Conservation (phyloP, 92 coral and sea anemone genomes). For the Porites cylindrica region DNA sequence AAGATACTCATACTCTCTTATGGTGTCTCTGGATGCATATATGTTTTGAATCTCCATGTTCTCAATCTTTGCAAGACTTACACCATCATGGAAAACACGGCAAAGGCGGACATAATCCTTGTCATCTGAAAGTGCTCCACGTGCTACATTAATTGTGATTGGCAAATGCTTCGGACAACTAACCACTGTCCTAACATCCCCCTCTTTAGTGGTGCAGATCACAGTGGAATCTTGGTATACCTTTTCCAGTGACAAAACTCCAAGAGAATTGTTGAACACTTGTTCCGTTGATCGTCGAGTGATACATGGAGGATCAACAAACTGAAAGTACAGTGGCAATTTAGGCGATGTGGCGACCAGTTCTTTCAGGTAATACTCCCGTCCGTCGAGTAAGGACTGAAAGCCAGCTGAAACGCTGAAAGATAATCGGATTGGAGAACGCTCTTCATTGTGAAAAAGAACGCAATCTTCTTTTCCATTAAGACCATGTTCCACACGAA, state of each 20-base stretch:
- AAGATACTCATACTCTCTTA: conserved; percentile 79
- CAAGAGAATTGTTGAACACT: conserved; percentile 81
- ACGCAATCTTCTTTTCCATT: conserved; percentile 64
- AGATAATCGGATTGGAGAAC: conserved; percentile 71
- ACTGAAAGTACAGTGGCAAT: conserved; percentile 89
- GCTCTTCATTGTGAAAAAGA: conserved; percentile 75
- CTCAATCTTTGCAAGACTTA: conserved; percentile 79
- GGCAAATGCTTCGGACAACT: conserved; percentile 87
- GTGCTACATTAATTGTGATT: conserved; percentile 85
- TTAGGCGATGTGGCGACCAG: conserved; percentile 40
- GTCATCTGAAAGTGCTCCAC: conserved; percentile 89
- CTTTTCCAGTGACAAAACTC: conserved; percentile 74
- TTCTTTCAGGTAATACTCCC: conserved; percentile 92
- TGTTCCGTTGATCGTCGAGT: conserved; percentile 60
- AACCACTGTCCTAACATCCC: conserved; percentile 72
- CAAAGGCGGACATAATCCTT: conserved; percentile 90
- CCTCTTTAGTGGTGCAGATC: conserved; percentile 85
- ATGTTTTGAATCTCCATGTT: conserved; percentile 84
- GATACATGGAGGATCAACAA: conserved; percentile 69
- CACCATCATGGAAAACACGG: conserved; percentile 84
- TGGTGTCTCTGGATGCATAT: conserved; percentile 86
- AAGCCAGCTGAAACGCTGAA: conserved; percentile 86
- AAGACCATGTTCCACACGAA: conserved; percentile 66
- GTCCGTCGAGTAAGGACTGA: conserved; percentile 93
- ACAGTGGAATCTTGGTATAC: conserved; percentile 76